Percentiles rank a stretch among this genome's conserved stretches.
These are phyloP conservation scores for Fopius arisanus DNA, from an alignment of 1,140 invertebrate genomes.

Conservation along the genomic window DNA sequence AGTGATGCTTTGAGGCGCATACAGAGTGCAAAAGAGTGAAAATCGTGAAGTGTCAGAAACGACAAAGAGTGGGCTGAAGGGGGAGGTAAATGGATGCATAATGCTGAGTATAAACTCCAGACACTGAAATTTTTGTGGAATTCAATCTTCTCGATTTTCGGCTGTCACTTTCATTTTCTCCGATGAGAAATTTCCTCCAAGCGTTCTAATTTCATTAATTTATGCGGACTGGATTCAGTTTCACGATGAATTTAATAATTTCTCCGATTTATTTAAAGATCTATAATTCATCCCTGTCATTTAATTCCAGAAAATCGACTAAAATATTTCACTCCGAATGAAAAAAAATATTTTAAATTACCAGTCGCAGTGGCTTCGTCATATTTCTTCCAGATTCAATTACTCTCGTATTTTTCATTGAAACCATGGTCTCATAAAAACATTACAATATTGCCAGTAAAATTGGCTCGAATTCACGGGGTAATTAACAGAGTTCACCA, in stretches of 20 bases:
- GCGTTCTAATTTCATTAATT: background rate
- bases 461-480: background rate
- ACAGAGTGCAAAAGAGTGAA: conserved; percentile 20
- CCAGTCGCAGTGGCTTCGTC: too few species aligned
- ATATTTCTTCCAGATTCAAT: background rate
- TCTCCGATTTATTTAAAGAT: too few species aligned
- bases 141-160: background rate
- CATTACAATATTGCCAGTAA: background rate
- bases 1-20: conserved; percentile 16
- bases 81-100: background rate
- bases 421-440: background rate
- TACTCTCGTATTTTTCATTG: background rate
- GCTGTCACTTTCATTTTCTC: background rate
- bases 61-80: background rate
- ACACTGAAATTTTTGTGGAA: background rate
- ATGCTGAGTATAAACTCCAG: background rate
- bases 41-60: conserved; percentile 23
- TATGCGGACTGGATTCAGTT: too few species aligned
- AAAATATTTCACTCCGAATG: too few species aligned
- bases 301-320: too few species aligned
- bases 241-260: too few species aligned
- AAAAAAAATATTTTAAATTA: too few species aligned
- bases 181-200: background rate
- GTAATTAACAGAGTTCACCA: background rate
- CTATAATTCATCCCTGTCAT: too few species aligned